These are phyloP conservation scores for Takifugu rubripes DNA, from an alignment of 2,797 vertebrate species.

Conservation along the genomic window DNA sequence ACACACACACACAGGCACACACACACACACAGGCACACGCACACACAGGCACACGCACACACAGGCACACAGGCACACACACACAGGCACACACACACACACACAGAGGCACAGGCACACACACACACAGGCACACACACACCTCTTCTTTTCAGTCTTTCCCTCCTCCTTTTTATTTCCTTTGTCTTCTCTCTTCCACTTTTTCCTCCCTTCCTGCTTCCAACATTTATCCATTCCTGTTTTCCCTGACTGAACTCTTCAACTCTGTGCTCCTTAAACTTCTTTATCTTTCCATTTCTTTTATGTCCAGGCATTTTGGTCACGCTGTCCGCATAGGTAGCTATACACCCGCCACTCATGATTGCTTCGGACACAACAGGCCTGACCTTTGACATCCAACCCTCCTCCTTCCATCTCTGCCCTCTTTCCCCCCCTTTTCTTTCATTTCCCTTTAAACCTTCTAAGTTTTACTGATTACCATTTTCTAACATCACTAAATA, in stretches of 20 bases:
- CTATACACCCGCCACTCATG: slow-evolving; percentile 14
- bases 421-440: slow-evolving; percentile 7
- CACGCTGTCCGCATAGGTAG: neutral
- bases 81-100: slow-evolving; percentile 18
- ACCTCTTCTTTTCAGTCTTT: slow-evolving; percentile 1
- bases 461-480: neutral
- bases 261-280: slow-evolving; percentile 2
- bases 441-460: slow-evolving; percentile 1
- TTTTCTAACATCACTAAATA: too few relatives aligned
- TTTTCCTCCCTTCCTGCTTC: slow-evolving; percentile 9
- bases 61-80: slow-evolving; percentile 14
- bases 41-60: slow-evolving; percentile 17
- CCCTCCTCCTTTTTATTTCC: slow-evolving; percentile 19
- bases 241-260: slow-evolving; percentile 14
- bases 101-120: slow-evolving; percentile 15
- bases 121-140: slow-evolving; percentile 16
- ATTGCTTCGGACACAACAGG: slow-evolving; percentile 25
- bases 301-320: neutral
- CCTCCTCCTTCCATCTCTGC: slow-evolving; percentile 26
- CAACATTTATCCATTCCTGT: slow-evolving; percentile 18
- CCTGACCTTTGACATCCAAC: slow-evolving; percentile 44
- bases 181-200: slow-evolving; percentile 32
- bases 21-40: slow-evolving; percentile 11
- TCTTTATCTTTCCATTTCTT: neutral
- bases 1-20: slow-evolving; percentile 12